Conservation (phyloP, 2,888 invertebrate species). For the Eupithecia subfuscata region DNA sequence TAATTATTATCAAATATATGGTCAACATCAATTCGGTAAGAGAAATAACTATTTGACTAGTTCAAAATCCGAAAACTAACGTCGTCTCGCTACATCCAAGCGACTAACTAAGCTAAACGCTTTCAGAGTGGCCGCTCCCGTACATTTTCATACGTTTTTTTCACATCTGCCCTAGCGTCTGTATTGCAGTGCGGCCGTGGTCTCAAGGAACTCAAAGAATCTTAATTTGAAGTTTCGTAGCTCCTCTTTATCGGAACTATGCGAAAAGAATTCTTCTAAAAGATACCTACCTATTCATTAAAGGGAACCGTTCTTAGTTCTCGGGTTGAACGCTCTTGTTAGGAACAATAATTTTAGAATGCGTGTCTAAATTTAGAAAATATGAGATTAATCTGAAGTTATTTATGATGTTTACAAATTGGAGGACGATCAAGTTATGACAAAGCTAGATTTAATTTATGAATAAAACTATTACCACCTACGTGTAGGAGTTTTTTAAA, state of each 20-base stretch:
- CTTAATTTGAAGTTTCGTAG: constrained; percentile 83
- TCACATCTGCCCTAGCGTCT: not conserved
- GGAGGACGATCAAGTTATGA: not conserved
- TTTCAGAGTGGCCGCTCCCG: not conserved
- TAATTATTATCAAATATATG: not conserved
- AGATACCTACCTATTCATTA: constrained; percentile 68
- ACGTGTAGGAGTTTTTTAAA: not conserved
- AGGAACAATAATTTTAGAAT: constrained; percentile 36
- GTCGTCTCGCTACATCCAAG: not conserved
- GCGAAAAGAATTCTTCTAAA: constrained; percentile 76
- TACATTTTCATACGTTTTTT: not conserved
- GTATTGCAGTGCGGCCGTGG: not conserved
- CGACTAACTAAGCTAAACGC: not conserved
- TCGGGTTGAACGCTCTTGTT: constrained; percentile 46
- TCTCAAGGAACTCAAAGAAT: constrained; percentile 78
- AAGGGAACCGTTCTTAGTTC: constrained; percentile 54
- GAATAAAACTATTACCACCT: too few relatives aligned
- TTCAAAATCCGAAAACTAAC: not conserved
- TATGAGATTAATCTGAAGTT: constrained; percentile 5
- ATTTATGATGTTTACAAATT: not conserved
- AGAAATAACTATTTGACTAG: not conserved
- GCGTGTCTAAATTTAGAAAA: constrained; percentile 17
- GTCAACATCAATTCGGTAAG: not conserved
- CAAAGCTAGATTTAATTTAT: too few relatives aligned
- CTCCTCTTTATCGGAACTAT: constrained; percentile 82